Base-by-base conservation (phyloP, 2,113 vertebrate species). In the Chrysemys picta region DNA sequence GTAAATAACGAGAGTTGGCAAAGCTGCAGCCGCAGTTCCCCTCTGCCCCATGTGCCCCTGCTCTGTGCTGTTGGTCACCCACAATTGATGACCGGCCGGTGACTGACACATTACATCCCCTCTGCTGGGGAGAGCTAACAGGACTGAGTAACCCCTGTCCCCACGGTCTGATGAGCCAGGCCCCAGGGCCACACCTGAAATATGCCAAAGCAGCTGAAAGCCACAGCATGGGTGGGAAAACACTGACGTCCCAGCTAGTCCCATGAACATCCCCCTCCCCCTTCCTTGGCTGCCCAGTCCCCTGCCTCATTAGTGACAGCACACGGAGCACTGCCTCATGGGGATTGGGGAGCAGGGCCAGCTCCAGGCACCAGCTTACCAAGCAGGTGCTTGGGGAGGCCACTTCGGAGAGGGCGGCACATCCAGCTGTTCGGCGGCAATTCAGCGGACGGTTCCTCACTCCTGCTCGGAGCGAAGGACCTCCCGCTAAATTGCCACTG, bases 71-170 rank as follows among this genome's bases (percentile, higher is more conserved):
- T 21, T 75, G n/a, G n/a, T 12, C 38, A 38, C 19, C 38, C 10
- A 1, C 19, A 75, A 10, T 25, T 24, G 38, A 38, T 3, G 6
- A 75, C 22, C 5, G 0, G 21, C 21, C 9, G 10, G 72, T 6
- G 72, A 25, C 24, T 45, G 72, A 75, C 6, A 13, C 10, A 5
- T 22, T 38, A 75, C 19, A 75, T 45, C 72, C 38, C 21, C 38
- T 25, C 19, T 45, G 10, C 38, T 75, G 69, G 19, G 69, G 38
- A 42, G 19, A 75, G 19, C 69, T 24, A 24, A n/a, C 21, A 42
- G n/a, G n/a, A 75, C n/a, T 22, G 38, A 38, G 38, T 75, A 24
- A n/a, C 7, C 65, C 35, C 69, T 12, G 22, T 22, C 19, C 22
- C 69, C 38, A 38, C 21, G 8, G 22, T 9, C n/a, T 42, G 21